Evolutionary conservation across 2,113 vertebrate species (phyloP).

Genomic region (Melierax canorus): DNA sequence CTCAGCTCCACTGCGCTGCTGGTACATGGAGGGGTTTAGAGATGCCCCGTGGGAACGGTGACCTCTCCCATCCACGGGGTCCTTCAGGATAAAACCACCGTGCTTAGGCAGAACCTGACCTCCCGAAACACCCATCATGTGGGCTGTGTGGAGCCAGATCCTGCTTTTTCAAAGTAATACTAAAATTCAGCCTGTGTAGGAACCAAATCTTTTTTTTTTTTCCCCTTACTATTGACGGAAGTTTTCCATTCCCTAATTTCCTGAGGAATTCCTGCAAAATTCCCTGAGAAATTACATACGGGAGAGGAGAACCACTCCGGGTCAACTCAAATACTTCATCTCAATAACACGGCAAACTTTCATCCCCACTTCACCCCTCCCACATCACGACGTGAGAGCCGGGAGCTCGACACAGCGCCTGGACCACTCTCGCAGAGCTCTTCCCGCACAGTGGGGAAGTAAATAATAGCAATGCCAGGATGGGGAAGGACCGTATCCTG

Average conservation of each 20-base stretch:
- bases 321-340: not conserved
- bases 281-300: not conserved
- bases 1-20: not conserved
- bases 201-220: not conserved
- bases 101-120: not conserved
- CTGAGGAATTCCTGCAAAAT: not conserved
- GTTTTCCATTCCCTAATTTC: not conserved
- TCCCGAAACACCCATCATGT: not conserved
- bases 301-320: not conserved
- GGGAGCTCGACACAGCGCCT: fast-evolving
- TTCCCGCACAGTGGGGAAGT: not conserved
- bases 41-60: not conserved
- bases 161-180: not conserved
- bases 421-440: not conserved
- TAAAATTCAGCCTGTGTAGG: not conserved
- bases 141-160: not conserved
- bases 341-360: not conserved
- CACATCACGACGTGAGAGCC: fast-evolving
- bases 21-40: not conserved
- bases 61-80: not conserved
- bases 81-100: not conserved
- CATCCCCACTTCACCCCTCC: not conserved
- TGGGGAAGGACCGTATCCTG: not conserved
- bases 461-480: not conserved
- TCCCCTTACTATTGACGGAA: fast-evolving